Evolutionary conservation across 2,113 vertebrate genomes (phyloP).

Genomic region (Labeo rohita): DNA sequence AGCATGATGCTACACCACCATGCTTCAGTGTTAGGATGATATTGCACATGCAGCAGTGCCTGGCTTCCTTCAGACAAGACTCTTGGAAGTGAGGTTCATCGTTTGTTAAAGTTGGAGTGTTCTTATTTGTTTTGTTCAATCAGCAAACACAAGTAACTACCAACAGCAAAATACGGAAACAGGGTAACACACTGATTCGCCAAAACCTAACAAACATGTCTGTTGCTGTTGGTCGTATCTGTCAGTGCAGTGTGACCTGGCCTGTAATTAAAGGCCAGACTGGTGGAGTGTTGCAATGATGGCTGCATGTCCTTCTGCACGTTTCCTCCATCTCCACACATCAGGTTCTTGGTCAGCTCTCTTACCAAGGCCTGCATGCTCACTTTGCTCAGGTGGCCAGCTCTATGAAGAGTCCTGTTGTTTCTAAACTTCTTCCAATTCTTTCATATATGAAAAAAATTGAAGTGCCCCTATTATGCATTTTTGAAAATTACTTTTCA

Average conservation of each 20-base stretch:
- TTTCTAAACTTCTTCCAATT: neutral
- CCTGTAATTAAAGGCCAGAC: too few relatives aligned
- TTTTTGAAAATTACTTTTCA: too few relatives aligned
- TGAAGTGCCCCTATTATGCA: too few relatives aligned
- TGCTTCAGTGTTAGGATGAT: too few relatives aligned
- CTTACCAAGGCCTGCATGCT: too few relatives aligned
- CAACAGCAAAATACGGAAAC: neutral
- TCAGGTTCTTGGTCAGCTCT: neutral
- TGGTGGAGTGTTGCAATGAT: neutral
- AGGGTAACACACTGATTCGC: neutral
- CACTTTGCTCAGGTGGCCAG: neutral
- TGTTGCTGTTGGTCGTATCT: neutral
- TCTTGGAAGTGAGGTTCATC: too few relatives aligned
- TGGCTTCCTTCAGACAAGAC: too few relatives aligned
- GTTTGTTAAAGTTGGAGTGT: too few relatives aligned
- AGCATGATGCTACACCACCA: too few relatives aligned
- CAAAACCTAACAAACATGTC: too few relatives aligned
- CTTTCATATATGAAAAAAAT: too few relatives aligned
- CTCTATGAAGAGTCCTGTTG: neutral
- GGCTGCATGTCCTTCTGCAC: neutral
- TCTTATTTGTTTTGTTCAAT: neutral
- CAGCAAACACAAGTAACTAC: neutral
- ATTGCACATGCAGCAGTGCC: too few relatives aligned
- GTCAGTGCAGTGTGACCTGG: neutral
- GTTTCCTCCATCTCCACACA: neutral